Evolutionary conservation across 2,113 vertebrate species (phyloP).

Genomic region (Xiphophorus maculatus): DNA sequence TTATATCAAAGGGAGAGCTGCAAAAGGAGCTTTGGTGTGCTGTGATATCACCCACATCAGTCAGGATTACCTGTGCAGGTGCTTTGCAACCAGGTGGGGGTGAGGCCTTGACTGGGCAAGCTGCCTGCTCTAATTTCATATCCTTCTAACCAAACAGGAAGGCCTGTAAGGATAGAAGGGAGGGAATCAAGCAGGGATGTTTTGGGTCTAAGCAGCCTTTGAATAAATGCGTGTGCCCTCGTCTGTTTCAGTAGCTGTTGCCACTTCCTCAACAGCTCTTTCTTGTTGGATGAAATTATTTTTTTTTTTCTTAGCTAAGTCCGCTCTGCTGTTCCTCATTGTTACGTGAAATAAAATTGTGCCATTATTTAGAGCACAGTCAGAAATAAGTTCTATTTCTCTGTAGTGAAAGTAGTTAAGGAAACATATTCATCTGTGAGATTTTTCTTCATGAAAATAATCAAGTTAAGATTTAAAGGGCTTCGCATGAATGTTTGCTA

Average conservation of each 20-base stretch:
- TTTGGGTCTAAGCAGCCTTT: slow-evolving; percentile 1
- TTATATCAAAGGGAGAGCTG: slow-evolving; percentile 79
- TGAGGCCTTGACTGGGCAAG: slow-evolving; percentile 11
- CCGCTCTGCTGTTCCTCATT: too few relatives aligned
- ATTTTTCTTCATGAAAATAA: too few relatives aligned
- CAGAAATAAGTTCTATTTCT: too few relatives aligned
- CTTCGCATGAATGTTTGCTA: too few relatives aligned
- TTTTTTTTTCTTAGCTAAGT: too few relatives aligned
- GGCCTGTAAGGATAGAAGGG: slow-evolving; percentile 17
- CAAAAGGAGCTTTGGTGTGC: slow-evolving; percentile 70
- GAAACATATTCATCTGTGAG: too few relatives aligned
- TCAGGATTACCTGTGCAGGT: slow-evolving; percentile 68
- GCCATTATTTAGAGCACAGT: too few relatives aligned
- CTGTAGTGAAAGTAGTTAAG: too few relatives aligned
- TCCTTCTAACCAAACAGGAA: slow-evolving; percentile 31
- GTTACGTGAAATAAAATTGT: too few relatives aligned
- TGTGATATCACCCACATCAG: slow-evolving; percentile 76
- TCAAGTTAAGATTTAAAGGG: too few relatives aligned
- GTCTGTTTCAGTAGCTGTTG: background rate
- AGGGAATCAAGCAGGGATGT: slow-evolving; percentile 10
- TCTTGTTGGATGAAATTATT: slow-evolving; percentile 26
- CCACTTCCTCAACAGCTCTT: slow-evolving; percentile 33
- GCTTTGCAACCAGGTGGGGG: slow-evolving; percentile 36
- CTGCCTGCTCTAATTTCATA: slow-evolving; percentile 70
- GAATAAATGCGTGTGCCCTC: background rate